Conservation (phyloP, 2,797 vertebrate species). For the Sebastes oblongus region DNA sequence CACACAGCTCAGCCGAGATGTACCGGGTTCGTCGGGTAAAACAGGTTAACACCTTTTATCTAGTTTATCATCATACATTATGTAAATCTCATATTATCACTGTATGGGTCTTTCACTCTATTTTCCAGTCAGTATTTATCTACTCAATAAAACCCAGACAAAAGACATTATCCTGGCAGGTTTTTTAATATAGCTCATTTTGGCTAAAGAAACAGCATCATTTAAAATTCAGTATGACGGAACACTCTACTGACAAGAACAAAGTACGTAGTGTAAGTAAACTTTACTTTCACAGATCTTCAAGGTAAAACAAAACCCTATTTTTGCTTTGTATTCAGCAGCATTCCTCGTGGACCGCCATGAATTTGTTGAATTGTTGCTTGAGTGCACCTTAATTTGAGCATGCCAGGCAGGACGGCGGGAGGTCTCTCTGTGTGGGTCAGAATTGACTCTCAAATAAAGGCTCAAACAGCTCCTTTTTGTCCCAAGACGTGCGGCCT, state of each 20-base stretch:
- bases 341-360: constrained; percentile 25
- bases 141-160: not conserved
- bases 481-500: constrained; percentile 44
- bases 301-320: constrained; percentile 42
- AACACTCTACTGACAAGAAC: not conserved
- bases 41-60: not conserved
- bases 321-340: constrained; percentile 9
- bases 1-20: too few relatives aligned
- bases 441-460: constrained; percentile 40
- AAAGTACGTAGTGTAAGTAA: not conserved
- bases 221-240: not conserved
- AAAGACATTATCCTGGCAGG: not conserved
- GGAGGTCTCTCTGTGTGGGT: constrained; percentile 39
- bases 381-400: constrained; percentile 62
- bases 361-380: constrained; percentile 57
- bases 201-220: not conserved
- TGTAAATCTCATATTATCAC: not conserved
- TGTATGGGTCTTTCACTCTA: not conserved
- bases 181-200: not conserved
- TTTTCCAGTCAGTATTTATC: not conserved
- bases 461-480: constrained; percentile 35
- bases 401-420: not conserved
- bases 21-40: too few relatives aligned
- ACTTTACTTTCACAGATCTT: constrained; percentile 15
- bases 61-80: not conserved